Percentiles rank a stretch among this genome's conserved stretches.
phyloP scores from a whole-genome alignment of 2,888 invertebrate genomes.

The Scelioninae gen. 1 region DNA sequence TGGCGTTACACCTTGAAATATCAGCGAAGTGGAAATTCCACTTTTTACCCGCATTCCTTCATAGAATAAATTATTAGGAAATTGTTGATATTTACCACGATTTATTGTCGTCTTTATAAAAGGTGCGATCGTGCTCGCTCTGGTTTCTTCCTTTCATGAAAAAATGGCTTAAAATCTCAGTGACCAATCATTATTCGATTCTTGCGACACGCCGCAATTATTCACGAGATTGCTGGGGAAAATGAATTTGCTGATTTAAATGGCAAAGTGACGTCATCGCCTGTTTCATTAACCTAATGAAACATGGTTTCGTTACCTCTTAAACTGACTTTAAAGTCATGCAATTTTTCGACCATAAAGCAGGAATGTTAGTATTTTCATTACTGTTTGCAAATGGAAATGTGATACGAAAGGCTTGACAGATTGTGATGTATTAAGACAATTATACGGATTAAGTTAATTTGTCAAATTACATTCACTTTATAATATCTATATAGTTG shows the following conservation, averaged over 20 bases:
- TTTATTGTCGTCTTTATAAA: not conserved
- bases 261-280: constrained; percentile 31
- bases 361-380: constrained; percentile 5
- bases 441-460: no score
- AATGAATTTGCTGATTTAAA: constrained; percentile 33
- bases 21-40: constrained; percentile 27
- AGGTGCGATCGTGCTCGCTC: not conserved
- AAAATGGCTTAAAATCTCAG: constrained; percentile 11
- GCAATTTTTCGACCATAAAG: constrained; percentile 12
- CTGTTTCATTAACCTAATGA: constrained; percentile 36
- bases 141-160: not conserved
- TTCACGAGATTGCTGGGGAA: constrained; percentile 26
- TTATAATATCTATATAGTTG: no score
- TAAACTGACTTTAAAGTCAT: constrained; percentile 7
- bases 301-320: constrained; percentile 19
- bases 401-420: no score
- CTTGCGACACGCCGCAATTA: constrained; percentile 43
- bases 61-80: constrained; percentile 12
- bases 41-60: constrained; percentile 27
- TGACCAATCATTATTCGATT: constrained; percentile 16
- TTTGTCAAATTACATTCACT: no score
- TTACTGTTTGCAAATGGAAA: not conserved
- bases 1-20: constrained; percentile 31
- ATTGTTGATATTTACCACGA: not conserved
- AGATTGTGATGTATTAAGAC: no score